Evolutionary conservation across 2,797 vertebrate genomes (phyloP).

Genomic region (Synanceia verrucosa): DNA sequence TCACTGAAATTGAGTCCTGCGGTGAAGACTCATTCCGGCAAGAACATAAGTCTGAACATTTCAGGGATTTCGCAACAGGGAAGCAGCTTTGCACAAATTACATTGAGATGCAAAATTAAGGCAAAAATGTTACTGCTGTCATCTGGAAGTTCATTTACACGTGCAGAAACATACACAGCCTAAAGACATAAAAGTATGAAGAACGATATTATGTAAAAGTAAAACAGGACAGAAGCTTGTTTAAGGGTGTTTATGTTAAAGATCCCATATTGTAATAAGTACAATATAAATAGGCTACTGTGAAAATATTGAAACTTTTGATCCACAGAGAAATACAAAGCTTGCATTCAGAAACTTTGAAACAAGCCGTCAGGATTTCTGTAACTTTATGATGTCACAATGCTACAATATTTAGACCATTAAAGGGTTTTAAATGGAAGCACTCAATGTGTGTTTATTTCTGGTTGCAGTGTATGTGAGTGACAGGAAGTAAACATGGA

Average conservation of each 20-base stretch:
- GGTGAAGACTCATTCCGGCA: slow-evolving; percentile 29
- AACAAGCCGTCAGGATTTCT: too few species aligned
- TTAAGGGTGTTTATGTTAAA: not conserved
- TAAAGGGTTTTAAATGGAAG: too few species aligned
- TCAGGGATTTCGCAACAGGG: slow-evolving; percentile 22
- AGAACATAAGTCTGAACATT: slow-evolving; percentile 37
- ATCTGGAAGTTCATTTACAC: slow-evolving; percentile 1
- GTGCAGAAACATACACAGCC: not conserved
- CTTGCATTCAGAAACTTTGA: too few species aligned
- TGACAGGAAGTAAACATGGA: too few species aligned
- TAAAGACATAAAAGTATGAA: slow-evolving; percentile 8
- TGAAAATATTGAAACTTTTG: too few species aligned
- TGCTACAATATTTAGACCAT: too few species aligned
- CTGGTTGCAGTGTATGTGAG: too few species aligned
- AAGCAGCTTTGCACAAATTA: slow-evolving; percentile 46
- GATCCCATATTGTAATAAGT: too few species aligned
- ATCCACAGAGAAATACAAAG: too few species aligned
- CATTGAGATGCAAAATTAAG: slow-evolving; percentile 30
- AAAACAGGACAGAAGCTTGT: not conserved
- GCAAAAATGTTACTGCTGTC: not conserved
- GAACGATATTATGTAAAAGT: slow-evolving; percentile 3
- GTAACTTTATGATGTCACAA: too few species aligned
- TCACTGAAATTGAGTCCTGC: slow-evolving; percentile 36
- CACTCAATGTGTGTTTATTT: too few species aligned
- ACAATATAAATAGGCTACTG: too few species aligned